Evolutionary conservation across 2,888 invertebrate species (phyloP), one percentile per base, ranked within the genome.

Genomic region (Athetis lepigone): DNA sequence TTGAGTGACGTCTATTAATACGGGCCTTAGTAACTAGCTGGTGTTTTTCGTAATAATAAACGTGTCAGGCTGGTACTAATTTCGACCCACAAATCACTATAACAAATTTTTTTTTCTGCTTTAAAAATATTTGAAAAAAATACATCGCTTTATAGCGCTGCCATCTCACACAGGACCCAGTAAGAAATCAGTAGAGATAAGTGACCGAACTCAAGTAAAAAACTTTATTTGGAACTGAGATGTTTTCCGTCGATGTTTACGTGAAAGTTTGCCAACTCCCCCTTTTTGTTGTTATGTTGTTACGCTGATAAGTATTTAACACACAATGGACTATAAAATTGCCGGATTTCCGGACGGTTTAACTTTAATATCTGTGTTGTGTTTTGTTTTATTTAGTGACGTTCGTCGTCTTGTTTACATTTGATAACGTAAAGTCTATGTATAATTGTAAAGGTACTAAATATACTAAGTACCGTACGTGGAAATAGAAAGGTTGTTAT

Each of bases 141-240:
- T 0, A 21, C 18, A 27, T 71, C 25, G 46, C 33, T 40, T 42
- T 9, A 19, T 9, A 7, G 23, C 57, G 1, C 19, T 21, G 37
- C 16, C 19, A 39, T 2, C 19, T 49, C 42, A n/a, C n/a, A 21
- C 8, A 25, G 43, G 58, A 13, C 29, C 29, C 4, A 19, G 9
- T n/a, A 54, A 42, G 29, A 75, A 49, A 67, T 56, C 19, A 39
- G 25, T 18, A 47, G 2, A 68, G 45, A 54, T 73, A 69, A 62
- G 49, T 43, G 56, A 60, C 43, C 55, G 23, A 39, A 40, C 55
- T 36, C 25, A 13, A 58, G 43, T 63, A 63, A 63, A 70, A 72
- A 73, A 55, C 49, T 76, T 76, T 72, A 70, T 60, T 76, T 58
- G 65, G 60, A 51, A 60, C 65, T 51, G 27, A 23, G n/a, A 55